phyloP scores from a whole-genome alignment of 2,888 invertebrate species.

The Ophion ellenae region DNA sequence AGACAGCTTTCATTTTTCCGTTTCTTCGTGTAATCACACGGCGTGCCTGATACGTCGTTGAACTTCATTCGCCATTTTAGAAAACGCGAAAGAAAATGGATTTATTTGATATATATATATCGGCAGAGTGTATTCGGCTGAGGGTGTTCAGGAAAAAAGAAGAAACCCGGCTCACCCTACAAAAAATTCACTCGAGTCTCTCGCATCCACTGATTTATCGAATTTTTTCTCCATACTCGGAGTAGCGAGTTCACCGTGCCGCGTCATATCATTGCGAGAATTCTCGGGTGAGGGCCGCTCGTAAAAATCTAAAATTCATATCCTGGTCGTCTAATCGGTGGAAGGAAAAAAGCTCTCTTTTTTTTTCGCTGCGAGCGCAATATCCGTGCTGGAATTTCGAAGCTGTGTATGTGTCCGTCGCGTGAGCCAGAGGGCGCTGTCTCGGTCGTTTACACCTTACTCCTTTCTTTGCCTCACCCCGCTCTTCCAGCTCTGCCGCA shows the following conservation, averaged over 20 bases:
- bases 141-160: too few species aligned
- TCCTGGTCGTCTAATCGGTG: conserved; percentile 33
- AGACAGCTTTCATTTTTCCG: not conserved
- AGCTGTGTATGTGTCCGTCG: not conserved
- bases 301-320: conserved; percentile 51
- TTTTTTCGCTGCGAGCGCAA: conserved; percentile 18
- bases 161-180: too few species aligned
- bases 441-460: not conserved
- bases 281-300: not conserved
- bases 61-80: not conserved
- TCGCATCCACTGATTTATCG: not conserved
- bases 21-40: not conserved
- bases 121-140: too few species aligned
- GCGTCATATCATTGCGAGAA: not conserved
- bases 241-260: conserved; percentile 1
- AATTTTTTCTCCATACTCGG: not conserved
- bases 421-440: not conserved
- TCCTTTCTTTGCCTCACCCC: not conserved
- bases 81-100: too few species aligned
- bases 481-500: not conserved
- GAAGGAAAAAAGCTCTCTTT: conserved; percentile 16
- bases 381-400: conserved; percentile 16
- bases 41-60: not conserved
- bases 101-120: too few species aligned
- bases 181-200: not conserved